These are phyloP conservation scores for Drosophila funebris DNA, from an alignment of 1,140 invertebrate genomes.

Conservation along the genomic window DNA sequence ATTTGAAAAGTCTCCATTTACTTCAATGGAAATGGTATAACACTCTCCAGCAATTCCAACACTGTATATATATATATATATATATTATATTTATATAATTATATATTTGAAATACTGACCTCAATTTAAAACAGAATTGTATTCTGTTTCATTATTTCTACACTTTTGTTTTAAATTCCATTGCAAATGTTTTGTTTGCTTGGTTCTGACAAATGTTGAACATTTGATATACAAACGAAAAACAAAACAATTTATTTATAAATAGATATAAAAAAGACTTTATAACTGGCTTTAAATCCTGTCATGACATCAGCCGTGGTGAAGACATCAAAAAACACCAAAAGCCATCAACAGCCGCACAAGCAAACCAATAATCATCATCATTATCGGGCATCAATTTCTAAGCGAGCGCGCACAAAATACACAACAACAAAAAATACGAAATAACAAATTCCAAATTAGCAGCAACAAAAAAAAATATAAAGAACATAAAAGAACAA, in stretches of 20 bases:
- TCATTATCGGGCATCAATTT: slow-evolving; percentile 56
- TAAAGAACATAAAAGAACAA: slow-evolving; percentile 8
- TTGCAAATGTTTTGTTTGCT: slow-evolving; percentile 8
- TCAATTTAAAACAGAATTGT: slow-evolving; percentile 30
- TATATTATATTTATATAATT: background rate
- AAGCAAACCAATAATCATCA: slow-evolving; percentile 49
- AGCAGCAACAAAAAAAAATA: slow-evolving; percentile 4
- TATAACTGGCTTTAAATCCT: slow-evolving; percentile 60
- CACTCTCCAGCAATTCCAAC: too few relatives aligned
- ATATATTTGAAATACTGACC: slow-evolving; percentile 38
- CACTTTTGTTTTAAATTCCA: slow-evolving; percentile 15
- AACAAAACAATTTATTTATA: slow-evolving; percentile 46
- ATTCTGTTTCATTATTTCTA: background rate
- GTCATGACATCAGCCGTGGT: slow-evolving; percentile 61
- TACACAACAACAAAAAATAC: slow-evolving; percentile 17
- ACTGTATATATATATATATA: too few relatives aligned
- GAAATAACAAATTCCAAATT: slow-evolving; percentile 20
- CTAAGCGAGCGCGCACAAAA: slow-evolving; percentile 29
- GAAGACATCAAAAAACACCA: slow-evolving; percentile 19
- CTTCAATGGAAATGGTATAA: too few relatives aligned
- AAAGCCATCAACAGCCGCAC: slow-evolving; percentile 19
- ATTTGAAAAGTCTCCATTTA: too few relatives aligned
- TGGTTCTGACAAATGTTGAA: background rate
- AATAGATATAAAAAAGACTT: background rate
- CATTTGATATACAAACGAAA: background rate